Evolutionary conservation across 2,797 vertebrate species (phyloP), one percentile per base, ranked within the genome.

Genomic region (Yasuhikotakia modesta): DNA sequence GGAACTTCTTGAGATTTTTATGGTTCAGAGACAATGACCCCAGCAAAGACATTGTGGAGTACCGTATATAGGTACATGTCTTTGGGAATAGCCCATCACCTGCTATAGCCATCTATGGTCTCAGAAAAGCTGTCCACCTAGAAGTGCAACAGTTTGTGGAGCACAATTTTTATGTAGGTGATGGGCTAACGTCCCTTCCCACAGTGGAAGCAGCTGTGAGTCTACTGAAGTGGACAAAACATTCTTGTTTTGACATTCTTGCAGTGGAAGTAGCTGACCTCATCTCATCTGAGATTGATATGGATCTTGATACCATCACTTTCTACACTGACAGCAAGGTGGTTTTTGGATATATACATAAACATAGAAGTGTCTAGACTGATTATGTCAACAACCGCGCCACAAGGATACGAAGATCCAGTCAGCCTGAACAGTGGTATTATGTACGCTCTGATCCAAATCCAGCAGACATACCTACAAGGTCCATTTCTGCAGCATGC

Each of bases 321-420:
- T 72, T 71, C 43, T 75, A 69, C 64, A 75, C 57, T 52, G 72
- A 79, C 45, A 73, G 50, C 24, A 73, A 70, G 21, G 24, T 67
- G 30, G 32, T 46, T 14, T 35, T 66, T 35, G 27, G 55, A 17
- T 72, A 79, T 39, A 68, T 72, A 12, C n/a, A 79, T 5, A 79
- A 78, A 24, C 32, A 60, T n/a, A n/a, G n/a, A n/a, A n/a, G n/a
- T n/a, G 55, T 22, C 14, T 5, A 58, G 21, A 60, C 10, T 27
- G n/a, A 73, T 11, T 79, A 45, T 48, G 52, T 79, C n/a, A n/a
- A n/a, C n/a, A n/a, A n/a, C n/a, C 19, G n/a, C 5, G 45, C 55
- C 10, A n/a, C 43, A n/a, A 22, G 57, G 8, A 66, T 73, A 65
- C 12, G 53, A 14, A 66, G 16, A 35, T 79, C 61, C 0, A 43